phyloP scores from a whole-genome alignment of 2,888 invertebrate species.

The Keiferia lycopersicella region DNA sequence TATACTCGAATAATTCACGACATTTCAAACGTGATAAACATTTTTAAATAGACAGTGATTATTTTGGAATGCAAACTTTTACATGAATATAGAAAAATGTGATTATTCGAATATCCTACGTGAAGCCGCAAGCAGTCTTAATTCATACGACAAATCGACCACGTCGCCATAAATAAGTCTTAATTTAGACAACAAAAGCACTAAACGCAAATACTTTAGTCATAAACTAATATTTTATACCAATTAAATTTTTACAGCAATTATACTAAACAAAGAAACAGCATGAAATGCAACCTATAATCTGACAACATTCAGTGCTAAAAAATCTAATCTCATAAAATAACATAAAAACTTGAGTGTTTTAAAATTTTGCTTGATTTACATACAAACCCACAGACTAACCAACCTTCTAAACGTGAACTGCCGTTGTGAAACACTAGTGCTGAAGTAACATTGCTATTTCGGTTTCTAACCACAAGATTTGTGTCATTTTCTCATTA shows the following conservation, averaged over 20 bases:
- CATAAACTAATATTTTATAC: neutral
- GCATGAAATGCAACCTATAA: neutral
- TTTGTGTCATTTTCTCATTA: neutral
- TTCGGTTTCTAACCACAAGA: neutral
- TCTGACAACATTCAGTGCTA: neutral
- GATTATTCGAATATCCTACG: slow-evolving; percentile 36
- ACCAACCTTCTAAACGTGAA: neutral
- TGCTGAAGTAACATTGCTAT: neutral
- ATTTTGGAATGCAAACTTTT: slow-evolving; percentile 56
- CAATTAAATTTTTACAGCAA: neutral
- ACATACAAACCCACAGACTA: neutral
- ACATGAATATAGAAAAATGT: slow-evolving; percentile 40
- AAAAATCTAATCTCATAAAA: neutral
- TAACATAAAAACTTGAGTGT: neutral
- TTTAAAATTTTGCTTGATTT: neutral
- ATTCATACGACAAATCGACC: slow-evolving; percentile 27
- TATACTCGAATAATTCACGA: slow-evolving; percentile 30
- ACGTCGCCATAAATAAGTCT: slow-evolving; percentile 30
- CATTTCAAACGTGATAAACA: slow-evolving; percentile 34
- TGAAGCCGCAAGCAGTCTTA: slow-evolving; percentile 44
- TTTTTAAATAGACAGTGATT: slow-evolving; percentile 33
- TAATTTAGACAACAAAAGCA: slow-evolving; percentile 29
- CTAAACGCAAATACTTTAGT: slow-evolving; percentile 17
- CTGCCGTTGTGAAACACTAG: slow-evolving; percentile 12
- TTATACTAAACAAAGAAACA: neutral